Percentiles rank a stretch among this genome's conserved stretches.
Conservation (phyloP, 2,888 invertebrate genomes). For the Eupithecia tripunctaria region DNA sequence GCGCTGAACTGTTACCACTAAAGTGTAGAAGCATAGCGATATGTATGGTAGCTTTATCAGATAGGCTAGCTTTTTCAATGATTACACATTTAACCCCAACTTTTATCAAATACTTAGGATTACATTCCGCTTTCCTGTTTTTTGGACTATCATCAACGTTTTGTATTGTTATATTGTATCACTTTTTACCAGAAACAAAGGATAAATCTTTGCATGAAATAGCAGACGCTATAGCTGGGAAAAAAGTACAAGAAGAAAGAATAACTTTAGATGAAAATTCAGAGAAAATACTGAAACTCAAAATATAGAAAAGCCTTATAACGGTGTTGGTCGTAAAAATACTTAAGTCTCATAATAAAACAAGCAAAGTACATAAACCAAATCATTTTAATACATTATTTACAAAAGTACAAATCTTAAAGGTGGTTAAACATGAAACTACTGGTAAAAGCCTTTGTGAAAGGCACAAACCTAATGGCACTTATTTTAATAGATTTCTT, state of each 20-base stretch:
- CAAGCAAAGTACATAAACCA: background rate
- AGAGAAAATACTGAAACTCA: background rate
- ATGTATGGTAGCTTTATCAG: background rate
- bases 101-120: background rate
- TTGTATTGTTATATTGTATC: conserved; percentile 41
- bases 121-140: conserved; percentile 10
- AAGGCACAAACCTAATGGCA: conserved; percentile 64
- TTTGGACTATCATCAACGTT: conserved; percentile 2
- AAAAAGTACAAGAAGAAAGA: background rate
- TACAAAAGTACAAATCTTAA: conserved; percentile 51
- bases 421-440: conserved; percentile 60
- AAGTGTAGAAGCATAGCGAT: conserved; percentile 2
- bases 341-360: conserved; percentile 2
- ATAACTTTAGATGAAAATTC: background rate
- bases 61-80: background rate
- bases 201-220: conserved; percentile 57
- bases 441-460: conserved; percentile 45
- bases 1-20: conserved; percentile 9
- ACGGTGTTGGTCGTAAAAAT: background rate
- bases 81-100: conserved; percentile 7
- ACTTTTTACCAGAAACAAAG: conserved; percentile 57
- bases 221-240: conserved; percentile 37
- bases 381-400: conserved; percentile 37
- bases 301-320: background rate
- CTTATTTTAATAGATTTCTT: conserved; percentile 54